These are phyloP conservation scores for Forbesichthys agassizii DNA, from an alignment of 2,113 vertebrate genomes.

Conservation along the genomic window DNA sequence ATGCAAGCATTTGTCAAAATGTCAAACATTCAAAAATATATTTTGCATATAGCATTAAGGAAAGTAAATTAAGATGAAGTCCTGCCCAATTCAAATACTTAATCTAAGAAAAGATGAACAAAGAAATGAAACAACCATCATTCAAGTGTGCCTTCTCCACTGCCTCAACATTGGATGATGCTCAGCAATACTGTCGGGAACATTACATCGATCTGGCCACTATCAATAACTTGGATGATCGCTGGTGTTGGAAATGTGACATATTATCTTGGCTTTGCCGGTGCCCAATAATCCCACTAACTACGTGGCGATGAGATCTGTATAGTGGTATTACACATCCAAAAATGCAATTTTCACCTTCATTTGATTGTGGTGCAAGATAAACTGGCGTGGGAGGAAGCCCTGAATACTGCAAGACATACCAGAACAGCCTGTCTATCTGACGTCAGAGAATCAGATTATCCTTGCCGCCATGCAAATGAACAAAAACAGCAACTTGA, in stretches of 20 bases:
- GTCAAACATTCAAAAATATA: not conserved
- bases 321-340: rapidly evolving
- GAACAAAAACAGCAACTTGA: not conserved
- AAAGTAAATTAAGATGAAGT: not conserved
- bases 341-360: not conserved
- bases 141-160: not conserved
- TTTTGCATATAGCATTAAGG: constrained; percentile 22
- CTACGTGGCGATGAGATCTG: not conserved
- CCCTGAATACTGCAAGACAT: constrained; percentile 33
- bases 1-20: not conserved
- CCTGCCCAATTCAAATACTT: constrained; percentile 34
- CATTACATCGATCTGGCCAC: constrained; percentile 42
- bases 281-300: rapidly evolving
- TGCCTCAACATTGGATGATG: rapidly evolving
- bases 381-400: constrained; percentile 43
- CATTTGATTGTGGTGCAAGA: constrained; percentile 33
- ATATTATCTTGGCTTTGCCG: rapidly evolving
- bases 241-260: constrained; percentile 18
- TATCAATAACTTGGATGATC: not conserved
- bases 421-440: constrained; percentile 28
- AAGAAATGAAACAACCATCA: constrained; percentile 4
- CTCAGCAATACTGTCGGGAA: constrained; percentile 7
- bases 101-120: not conserved
- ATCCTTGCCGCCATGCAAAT: constrained; percentile 32
- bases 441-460: constrained; percentile 38